Conservation (phyloP, 2,113 vertebrate species). For the Sphyrna mokarran region DNA sequence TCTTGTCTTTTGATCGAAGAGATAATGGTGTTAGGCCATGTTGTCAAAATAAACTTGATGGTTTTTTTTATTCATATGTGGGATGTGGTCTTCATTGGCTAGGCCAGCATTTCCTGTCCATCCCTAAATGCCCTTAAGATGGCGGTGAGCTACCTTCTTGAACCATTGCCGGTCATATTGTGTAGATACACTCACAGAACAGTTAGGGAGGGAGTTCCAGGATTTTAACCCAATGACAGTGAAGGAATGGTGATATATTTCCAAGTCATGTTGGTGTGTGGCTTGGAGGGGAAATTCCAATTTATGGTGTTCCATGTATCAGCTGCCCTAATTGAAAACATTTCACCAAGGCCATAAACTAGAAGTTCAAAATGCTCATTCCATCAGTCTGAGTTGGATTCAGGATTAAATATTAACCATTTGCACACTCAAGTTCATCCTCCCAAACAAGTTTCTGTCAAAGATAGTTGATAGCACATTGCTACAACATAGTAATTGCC, state of each 20-base stretch:
- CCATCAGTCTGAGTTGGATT: background rate
- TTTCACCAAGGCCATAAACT: background rate
- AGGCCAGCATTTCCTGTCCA: no score
- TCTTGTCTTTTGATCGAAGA: background rate
- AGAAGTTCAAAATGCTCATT: background rate
- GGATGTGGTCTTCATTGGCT: no score
- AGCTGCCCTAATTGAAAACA: background rate
- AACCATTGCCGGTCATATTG: no score
- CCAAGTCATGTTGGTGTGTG: no score
- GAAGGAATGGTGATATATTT: no score
- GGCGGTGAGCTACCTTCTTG: no score
- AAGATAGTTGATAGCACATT: background rate
- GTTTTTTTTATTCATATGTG: no score
- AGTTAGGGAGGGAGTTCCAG: no score
- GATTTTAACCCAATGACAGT: no score
- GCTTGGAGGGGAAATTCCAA: background rate
- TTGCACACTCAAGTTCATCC: background rate
- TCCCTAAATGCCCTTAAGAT: no score
- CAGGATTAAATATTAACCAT: background rate
- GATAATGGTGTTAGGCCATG: background rate
- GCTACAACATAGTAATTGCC: background rate
- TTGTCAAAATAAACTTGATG: background rate
- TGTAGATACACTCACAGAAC: no score
- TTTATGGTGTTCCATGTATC: no score
- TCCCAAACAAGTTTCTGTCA: background rate